phyloP scores from a whole-genome alignment of 2,888 invertebrate genomes.

The Agriopis leucophaearia region DNA sequence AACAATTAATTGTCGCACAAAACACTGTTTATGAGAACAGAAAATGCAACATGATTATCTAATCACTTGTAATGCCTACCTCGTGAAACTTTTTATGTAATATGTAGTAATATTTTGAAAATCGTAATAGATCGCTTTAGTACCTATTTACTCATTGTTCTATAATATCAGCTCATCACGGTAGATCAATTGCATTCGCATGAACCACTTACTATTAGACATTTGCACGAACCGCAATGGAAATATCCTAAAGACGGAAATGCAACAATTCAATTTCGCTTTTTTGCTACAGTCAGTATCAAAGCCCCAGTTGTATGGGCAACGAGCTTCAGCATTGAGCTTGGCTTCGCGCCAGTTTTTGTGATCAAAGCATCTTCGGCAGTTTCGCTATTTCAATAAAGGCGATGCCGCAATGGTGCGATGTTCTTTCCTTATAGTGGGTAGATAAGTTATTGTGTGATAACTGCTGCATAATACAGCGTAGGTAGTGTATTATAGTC shows the following conservation, averaged over 20 bases:
- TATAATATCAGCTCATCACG: conserved; percentile 69
- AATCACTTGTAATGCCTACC: conserved; percentile 32
- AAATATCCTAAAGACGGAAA: conserved; percentile 79
- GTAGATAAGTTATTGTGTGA: conserved; percentile 55
- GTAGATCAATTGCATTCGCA: conserved; percentile 79
- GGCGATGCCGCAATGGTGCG: conserved; percentile 60
- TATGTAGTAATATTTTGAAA: conserved; percentile 42
- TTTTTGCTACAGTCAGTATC: conserved; percentile 78
- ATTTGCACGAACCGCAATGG: conserved; percentile 76
- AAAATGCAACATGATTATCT: conserved; percentile 29
- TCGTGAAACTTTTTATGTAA: conserved; percentile 19
- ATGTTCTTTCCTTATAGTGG: conserved; percentile 69
- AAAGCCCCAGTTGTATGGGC: conserved; percentile 71
- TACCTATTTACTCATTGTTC: conserved; percentile 53
- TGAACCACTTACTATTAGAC: conserved; percentile 72
- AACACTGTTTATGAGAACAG: conserved; percentile 31
- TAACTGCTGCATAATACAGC: conserved; percentile 43
- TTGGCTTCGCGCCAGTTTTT: conserved; percentile 77
- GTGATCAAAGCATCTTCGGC: conserved; percentile 72
- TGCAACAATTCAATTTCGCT: conserved; percentile 86
- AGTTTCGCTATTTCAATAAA: conserved; percentile 73
- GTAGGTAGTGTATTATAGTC: conserved; percentile 37
- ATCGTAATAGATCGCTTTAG: conserved; percentile 61
- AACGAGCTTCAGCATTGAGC: conserved; percentile 75
- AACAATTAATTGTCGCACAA: conserved; percentile 35